Evolutionary conservation across 2,113 vertebrate genomes (phyloP).

Genomic region (Cepphus grylle): DNA sequence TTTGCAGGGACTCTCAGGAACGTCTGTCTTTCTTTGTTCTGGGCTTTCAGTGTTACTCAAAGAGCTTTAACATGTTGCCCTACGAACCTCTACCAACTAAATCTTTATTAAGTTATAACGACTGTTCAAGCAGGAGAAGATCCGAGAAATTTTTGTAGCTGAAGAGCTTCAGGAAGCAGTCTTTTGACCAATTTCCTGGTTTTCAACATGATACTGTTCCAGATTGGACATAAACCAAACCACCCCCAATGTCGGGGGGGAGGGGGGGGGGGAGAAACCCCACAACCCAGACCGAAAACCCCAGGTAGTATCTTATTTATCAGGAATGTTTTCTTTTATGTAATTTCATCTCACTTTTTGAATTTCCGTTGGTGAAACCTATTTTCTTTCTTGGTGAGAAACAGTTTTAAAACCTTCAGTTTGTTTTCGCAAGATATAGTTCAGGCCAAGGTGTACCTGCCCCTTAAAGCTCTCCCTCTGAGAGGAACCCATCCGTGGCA

Average conservation of each 20-base stretch:
- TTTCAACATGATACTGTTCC: not conserved
- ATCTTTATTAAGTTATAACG: not conserved
- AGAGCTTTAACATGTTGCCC: not conserved
- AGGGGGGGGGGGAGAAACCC: accelerated
- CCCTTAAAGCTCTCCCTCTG: not conserved
- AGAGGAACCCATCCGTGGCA: too few relatives aligned
- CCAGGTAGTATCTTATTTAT: not conserved
- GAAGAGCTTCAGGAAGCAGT: not conserved
- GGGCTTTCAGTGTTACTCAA: not conserved
- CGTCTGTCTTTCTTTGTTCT: not conserved
- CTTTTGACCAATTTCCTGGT: not conserved
- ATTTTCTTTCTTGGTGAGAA: not conserved
- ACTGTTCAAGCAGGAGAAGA: not conserved
- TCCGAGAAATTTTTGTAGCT: not conserved
- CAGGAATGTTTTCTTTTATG: not conserved
- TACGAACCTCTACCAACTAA: not conserved
- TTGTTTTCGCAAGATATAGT: not conserved
- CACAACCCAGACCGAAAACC: not conserved
- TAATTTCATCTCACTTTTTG: not conserved
- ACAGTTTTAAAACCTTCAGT: not conserved
- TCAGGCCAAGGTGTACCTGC: not conserved
- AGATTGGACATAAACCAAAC: not conserved
- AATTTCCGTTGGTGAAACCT: not conserved
- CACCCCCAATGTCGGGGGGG: not conserved
- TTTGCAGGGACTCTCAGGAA: not conserved